These are phyloP conservation scores for Sparus aurata DNA, from an alignment of 2,797 vertebrate species.

Conservation along the genomic window DNA sequence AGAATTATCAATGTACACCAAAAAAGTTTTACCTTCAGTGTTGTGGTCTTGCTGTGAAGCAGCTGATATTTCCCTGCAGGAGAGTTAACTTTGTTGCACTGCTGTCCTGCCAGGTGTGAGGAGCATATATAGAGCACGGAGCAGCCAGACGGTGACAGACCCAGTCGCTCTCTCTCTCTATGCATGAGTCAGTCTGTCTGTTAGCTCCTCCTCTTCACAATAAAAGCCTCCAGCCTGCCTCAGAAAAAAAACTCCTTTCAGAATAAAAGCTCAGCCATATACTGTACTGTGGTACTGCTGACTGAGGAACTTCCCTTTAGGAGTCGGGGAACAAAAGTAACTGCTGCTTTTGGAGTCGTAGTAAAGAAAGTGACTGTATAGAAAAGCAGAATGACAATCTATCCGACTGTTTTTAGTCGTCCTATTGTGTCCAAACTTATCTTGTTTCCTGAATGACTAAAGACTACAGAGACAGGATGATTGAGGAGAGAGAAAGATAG, in stretches of 20 bases:
- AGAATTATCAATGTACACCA: constrained; percentile 21
- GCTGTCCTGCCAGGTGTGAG: constrained; percentile 82
- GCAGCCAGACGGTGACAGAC: constrained; percentile 83
- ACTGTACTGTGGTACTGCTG: not conserved
- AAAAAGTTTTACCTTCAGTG: constrained; percentile 75
- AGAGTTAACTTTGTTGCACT: constrained; percentile 50
- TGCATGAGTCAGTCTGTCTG: constrained; percentile 81
- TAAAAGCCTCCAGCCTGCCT: constrained; percentile 64
- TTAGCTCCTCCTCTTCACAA: constrained; percentile 74
- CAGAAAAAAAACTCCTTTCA: constrained; percentile 76
- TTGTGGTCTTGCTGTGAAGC: constrained; percentile 34
- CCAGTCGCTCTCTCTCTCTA: constrained; percentile 41
- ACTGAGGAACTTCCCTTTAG: constrained; percentile 32
- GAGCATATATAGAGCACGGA: constrained; percentile 85
- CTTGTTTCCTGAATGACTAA: not conserved
- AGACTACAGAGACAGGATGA: not conserved
- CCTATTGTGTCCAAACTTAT: not conserved
- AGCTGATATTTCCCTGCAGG: constrained; percentile 70
- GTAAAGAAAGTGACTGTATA: not conserved
- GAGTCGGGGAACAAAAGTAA: constrained; percentile 32
- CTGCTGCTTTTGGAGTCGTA: not conserved
- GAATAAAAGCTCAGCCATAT: constrained; percentile 86
- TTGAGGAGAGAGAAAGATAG: constrained; percentile 11
- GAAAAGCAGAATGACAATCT: constrained; percentile 1
- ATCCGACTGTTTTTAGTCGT: constrained; percentile 19